Evolutionary conservation across 2,888 invertebrate genomes (phyloP), one percentile per base, ranked within the genome.

Genomic region (Diadromus collaris): DNA sequence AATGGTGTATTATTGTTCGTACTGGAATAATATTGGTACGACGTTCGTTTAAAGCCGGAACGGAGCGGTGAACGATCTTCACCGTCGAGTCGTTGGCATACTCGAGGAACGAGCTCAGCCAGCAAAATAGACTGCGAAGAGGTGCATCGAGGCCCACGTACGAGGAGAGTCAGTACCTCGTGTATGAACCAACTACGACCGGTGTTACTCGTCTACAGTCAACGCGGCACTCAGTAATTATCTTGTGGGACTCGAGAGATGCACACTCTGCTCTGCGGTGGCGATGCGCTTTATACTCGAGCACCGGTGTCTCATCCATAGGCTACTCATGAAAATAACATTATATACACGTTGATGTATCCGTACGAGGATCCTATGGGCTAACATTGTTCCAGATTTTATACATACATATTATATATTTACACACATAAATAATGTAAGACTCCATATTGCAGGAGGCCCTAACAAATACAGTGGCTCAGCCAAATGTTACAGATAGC

Each of bases 171-270:
- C 75, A 63, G 71, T 32, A 71, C 75, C 44, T 9, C 68, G 58
- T 46, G 60, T 56, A 67, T 71, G 71, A 67, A 71, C 41, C 68
- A 72, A 67, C 73, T 65, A 67, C 69, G 79, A 69, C 27, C 21
- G 51, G 58, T 76, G 64, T 21, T 79, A 79, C 65, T 72, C 76
- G 51, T 76, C 76, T 58, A 73, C 73, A 76, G 76, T 73, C 73
- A 73, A 76, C 76, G 24, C 76, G 70, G 73, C 79, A 70, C 76
- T 65, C 68, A 46, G 79, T 74, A 79, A 79, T 79, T 79, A 79
- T 76, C 76, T 76, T 76, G 79, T 76, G 79, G 73, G 79, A 79
- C 79, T 79, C n/a, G 73, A 70, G 70, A 76, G 73, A 76, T 65
- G 63, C 56, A 10, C 32, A 60, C 19, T 32, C 10, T 2, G 32